Conservation (phyloP, 2,797 vertebrate species). For the Mus caroli region DNA sequence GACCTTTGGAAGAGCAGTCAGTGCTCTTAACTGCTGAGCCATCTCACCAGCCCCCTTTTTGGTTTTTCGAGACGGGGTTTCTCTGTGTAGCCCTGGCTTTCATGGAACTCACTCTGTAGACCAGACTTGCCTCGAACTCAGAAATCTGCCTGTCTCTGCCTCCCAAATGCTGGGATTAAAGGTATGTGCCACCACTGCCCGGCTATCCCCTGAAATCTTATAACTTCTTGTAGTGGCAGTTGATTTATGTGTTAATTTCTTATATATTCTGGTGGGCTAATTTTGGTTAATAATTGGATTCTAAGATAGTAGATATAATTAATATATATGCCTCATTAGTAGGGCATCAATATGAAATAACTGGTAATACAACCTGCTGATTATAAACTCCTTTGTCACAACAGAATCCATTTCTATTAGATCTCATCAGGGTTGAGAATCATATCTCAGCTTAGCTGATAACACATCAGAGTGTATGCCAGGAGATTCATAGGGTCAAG, state of each 20-base stretch:
- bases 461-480: not conserved
- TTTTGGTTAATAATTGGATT: constrained; percentile 25
- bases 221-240: not conserved
- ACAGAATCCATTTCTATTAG: not conserved
- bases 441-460: constrained; percentile 2
- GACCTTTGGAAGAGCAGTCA: no score
- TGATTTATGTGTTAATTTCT: not conserved
- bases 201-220: not conserved
- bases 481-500: not conserved
- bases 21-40: no score
- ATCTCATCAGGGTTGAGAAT: not conserved
- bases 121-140: no score
- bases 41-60: no score
- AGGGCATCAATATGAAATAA: not conserved
- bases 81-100: no score
- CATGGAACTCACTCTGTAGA: no score
- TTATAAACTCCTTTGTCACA: constrained; percentile 7
- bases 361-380: not conserved
- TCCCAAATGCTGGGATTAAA: no score
- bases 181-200: no score
- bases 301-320: not conserved
- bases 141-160: no score
- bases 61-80: no score
- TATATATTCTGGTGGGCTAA: not conserved
- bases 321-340: not conserved